Conservation (phyloP, 2,797 vertebrate genomes). For the Oreortyx pictus region DNA sequence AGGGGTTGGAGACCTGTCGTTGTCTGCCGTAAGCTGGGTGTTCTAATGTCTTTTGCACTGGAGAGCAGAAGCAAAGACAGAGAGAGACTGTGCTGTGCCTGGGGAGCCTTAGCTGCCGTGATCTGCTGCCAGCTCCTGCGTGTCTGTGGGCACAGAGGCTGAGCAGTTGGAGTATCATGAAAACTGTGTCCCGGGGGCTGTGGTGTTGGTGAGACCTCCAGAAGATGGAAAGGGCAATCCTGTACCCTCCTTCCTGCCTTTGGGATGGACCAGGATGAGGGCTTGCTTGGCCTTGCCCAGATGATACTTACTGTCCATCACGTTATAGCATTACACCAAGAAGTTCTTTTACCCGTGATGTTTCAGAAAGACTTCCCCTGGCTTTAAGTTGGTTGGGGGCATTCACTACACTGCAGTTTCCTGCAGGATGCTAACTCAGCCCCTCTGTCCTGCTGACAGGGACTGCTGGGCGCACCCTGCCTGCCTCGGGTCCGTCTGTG, state of each 20-base stretch:
- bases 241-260: background rate
- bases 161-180: accelerated
- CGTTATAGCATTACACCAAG: no score
- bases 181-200: background rate
- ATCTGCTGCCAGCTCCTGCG: background rate
- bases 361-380: background rate
- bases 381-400: background rate
- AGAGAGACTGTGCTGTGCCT: background rate
- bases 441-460: background rate
- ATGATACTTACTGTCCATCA: background rate
- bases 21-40: accelerated
- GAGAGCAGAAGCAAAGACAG: background rate
- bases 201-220: accelerated
- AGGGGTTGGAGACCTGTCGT: accelerated
- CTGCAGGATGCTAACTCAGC: accelerated
- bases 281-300: accelerated
- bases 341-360: background rate
- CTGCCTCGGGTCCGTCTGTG: background rate
- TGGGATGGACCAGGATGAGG: accelerated
- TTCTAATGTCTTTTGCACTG: accelerated
- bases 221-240: background rate
- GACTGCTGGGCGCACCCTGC: conserved; percentile 28
- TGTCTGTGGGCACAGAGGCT: background rate
- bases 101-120: accelerated
- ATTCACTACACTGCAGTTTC: background rate